These are phyloP conservation scores for Elegia similella DNA, from an alignment of 2,888 invertebrate species.

Conservation along the genomic window DNA sequence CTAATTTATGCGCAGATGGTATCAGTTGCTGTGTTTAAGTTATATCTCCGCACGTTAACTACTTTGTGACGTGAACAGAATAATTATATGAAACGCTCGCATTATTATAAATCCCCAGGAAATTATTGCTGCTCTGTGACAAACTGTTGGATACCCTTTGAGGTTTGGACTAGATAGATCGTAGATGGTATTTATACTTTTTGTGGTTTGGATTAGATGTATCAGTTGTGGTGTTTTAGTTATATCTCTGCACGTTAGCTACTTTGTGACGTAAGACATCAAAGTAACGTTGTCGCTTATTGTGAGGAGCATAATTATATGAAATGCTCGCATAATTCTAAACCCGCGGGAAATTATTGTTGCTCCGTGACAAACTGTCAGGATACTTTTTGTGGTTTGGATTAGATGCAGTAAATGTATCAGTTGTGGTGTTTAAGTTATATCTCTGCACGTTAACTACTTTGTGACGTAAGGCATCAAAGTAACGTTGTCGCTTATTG, in stretches of 20 bases:
- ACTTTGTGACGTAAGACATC: not conserved
- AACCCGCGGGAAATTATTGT: constrained; percentile 42
- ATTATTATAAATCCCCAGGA: constrained; percentile 38
- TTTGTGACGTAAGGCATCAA: not conserved
- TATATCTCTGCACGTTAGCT: not conserved
- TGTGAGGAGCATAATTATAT: constrained; percentile 37
- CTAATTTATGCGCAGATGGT: too few species aligned
- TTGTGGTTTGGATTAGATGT: too few species aligned
- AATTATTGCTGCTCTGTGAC: constrained; percentile 39
- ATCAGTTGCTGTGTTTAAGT: too few species aligned
- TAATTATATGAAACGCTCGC: constrained; percentile 44
- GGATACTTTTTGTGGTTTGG: too few species aligned
- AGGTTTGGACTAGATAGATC: too few species aligned
- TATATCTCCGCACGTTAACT: not conserved
- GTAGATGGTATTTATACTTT: too few species aligned
- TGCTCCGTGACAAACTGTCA: too few species aligned
- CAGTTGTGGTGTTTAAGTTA: too few species aligned
- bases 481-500: constrained; percentile 10
- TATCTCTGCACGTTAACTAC: not conserved
- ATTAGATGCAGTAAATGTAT: too few species aligned
- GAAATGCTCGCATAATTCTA: constrained; percentile 36
- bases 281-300: constrained; percentile 8
- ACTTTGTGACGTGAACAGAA: constrained; percentile 18
- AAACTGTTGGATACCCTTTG: too few species aligned
- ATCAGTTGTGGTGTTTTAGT: too few species aligned